Percentiles rank a stretch among this genome's conserved stretches.
Conservation (phyloP, 2,797 vertebrate genomes). For the Pseudocheirus occidentalis region DNA sequence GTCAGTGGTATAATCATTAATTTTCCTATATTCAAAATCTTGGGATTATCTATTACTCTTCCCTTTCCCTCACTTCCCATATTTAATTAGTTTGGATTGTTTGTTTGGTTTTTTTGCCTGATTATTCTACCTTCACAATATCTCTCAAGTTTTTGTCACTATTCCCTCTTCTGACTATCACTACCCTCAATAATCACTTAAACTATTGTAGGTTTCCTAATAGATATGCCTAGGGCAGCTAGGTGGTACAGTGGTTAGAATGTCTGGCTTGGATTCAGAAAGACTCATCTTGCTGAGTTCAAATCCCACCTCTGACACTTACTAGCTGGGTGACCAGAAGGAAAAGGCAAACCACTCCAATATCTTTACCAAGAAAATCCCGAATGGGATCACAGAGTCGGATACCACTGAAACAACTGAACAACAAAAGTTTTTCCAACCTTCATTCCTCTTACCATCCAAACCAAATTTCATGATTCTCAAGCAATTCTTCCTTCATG, state of each 20-base stretch:
- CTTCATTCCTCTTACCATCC: background rate
- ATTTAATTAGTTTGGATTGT: background rate
- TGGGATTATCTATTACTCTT: background rate
- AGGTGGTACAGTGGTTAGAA: background rate
- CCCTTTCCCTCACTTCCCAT: background rate
- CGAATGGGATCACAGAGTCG: background rate
- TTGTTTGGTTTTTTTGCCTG: background rate
- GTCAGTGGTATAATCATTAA: background rate
- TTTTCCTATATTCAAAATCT: background rate
- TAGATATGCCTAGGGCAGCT: background rate
- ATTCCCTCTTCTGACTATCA: background rate
- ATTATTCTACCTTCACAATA: background rate
- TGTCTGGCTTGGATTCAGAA: background rate
- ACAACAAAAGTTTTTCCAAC: background rate
- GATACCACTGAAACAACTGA: background rate
- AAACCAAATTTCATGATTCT: background rate
- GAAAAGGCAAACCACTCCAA: background rate
- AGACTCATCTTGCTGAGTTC: background rate
- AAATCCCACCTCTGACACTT: background rate
- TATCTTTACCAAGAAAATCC: background rate
- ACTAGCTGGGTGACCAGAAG: background rate
- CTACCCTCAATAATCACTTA: background rate
- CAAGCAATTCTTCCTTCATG: background rate
- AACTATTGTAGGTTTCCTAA: background rate
- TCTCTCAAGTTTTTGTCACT: background rate